Evolutionary conservation across 2,888 invertebrate genomes (phyloP), one percentile per base, ranked within the genome.

Genomic region (Eupithecia dodoneata): DNA sequence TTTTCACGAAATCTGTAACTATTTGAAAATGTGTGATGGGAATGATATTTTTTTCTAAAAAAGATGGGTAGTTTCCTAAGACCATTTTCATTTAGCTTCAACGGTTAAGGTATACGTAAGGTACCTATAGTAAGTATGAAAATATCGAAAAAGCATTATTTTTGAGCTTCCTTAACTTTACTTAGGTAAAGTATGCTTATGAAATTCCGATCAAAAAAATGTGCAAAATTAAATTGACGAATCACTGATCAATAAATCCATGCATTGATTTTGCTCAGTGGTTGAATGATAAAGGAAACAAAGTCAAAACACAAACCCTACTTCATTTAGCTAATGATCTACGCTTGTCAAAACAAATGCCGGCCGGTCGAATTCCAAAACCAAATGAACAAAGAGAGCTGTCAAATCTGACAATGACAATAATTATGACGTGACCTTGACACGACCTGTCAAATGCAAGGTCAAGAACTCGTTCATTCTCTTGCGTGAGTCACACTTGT

Each of bases 371-470:
- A 80, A 83, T 81, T 82, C 81, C 82, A 78, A 74, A 79, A 71
- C 65, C 71, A 73, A 75, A 71, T 71, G 71, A 42, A 81, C 80
- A 79, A 82, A 84, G 85, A 86, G 81, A 87, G 85, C 90, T 92
- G 92, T 91, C 93, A 91, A 70, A 89, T 81, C 81, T 87, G 87
- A 91, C 90, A 91, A 87, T 87, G 85, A 76, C 80, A 84, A 84
- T 84, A 87, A 86, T 84, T 85, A 85, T 86, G 76, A 76, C 73
- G 79, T 76, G 86, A 79, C 92, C 91, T 89, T 92, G 91, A 92
- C 92, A 88, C 79, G 82, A 82, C 83, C 85, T 89, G 88, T 88
- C 87, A 88, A 81, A 84, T 73, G 75, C 87, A 89, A 89, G 89
- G 89, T 88, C 89, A 90, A 85, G 83, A 86, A 82, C 72, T 82